phyloP scores from a whole-genome alignment of 2,797 vertebrate genomes.

The Melanogrammus aeglefinus region DNA sequence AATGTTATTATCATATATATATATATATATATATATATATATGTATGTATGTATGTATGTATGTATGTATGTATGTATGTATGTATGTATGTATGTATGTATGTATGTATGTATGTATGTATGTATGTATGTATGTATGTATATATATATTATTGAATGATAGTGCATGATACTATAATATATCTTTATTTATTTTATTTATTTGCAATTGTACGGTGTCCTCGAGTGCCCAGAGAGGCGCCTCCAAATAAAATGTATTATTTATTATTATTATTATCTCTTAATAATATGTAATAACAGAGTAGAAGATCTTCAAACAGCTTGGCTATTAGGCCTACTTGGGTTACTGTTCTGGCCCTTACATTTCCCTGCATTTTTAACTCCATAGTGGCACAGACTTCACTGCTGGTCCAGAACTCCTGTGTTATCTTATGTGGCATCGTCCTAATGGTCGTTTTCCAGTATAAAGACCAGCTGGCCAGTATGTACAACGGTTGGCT shows the following conservation, averaged over 20 bases:
- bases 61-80: too few species aligned
- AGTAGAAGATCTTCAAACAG: neutral
- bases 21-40: too few species aligned
- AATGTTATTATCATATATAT: too few species aligned
- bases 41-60: too few species aligned
- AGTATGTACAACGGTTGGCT: conserved; percentile 92
- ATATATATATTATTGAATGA: neutral
- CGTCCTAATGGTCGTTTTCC: conserved; percentile 93
- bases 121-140: too few species aligned
- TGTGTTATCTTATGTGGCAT: conserved; percentile 91
- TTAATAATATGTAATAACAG: neutral
- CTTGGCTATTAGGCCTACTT: neutral
- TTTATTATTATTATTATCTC: too few species aligned
- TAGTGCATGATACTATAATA: neutral
- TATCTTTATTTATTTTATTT: too few species aligned
- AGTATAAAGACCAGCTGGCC: conserved; percentile 84
- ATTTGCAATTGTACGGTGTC: too few species aligned
- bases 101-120: too few species aligned
- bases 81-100: too few species aligned
- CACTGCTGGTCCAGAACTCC: conserved; percentile 91
- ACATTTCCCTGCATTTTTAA: conserved; percentile 5
- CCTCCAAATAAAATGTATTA: too few species aligned
- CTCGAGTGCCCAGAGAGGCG: too few species aligned
- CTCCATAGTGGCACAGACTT: conserved; percentile 90
- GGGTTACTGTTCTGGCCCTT: conserved; percentile 27